Evolutionary conservation across 1,140 invertebrate species (phyloP).

Genomic region (Agrilus planipennis): DNA sequence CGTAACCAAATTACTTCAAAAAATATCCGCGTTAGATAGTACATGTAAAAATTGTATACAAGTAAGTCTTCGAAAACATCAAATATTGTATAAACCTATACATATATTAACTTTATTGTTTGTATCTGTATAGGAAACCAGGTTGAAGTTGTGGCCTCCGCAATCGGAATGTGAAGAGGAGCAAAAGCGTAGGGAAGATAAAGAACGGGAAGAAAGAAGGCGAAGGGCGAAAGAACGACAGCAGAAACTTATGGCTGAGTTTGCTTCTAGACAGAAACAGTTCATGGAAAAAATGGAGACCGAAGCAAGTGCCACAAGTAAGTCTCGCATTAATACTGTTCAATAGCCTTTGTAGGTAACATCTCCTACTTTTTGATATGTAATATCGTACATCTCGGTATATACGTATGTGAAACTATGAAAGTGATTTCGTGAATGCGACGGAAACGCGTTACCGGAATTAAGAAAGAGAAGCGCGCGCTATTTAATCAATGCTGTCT

Average conservation of each 20-base stretch:
- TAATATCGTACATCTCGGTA: too few species aligned
- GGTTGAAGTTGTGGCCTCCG: slow-evolving; percentile 62
- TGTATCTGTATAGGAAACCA: slow-evolving; percentile 38
- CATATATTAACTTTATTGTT: neutral
- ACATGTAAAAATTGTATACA: slow-evolving; percentile 38
- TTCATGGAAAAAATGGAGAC: slow-evolving; percentile 80
- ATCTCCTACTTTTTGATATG: too few species aligned
- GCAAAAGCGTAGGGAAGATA: slow-evolving; percentile 54
- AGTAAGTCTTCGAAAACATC: slow-evolving; percentile 1
- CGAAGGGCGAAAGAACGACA: slow-evolving; percentile 78
- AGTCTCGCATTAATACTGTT: too few species aligned
- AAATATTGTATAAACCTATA: neutral
- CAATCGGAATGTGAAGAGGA: slow-evolving; percentile 66
- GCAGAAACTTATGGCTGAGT: slow-evolving; percentile 84
- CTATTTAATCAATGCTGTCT: too few species aligned
- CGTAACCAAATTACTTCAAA: slow-evolving; percentile 61
- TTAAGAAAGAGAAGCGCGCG: too few species aligned
- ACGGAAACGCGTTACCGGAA: too few species aligned
- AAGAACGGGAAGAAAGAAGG: slow-evolving; percentile 68
- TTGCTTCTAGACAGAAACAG: slow-evolving; percentile 80
- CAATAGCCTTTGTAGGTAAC: too few species aligned
- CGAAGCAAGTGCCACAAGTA: slow-evolving; percentile 29
- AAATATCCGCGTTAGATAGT: slow-evolving; percentile 58
- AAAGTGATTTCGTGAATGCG: too few species aligned
- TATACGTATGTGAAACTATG: too few species aligned